Base-by-base conservation (phyloP, 1,140 invertebrate genomes). In the Pomacea maculata region DNA sequence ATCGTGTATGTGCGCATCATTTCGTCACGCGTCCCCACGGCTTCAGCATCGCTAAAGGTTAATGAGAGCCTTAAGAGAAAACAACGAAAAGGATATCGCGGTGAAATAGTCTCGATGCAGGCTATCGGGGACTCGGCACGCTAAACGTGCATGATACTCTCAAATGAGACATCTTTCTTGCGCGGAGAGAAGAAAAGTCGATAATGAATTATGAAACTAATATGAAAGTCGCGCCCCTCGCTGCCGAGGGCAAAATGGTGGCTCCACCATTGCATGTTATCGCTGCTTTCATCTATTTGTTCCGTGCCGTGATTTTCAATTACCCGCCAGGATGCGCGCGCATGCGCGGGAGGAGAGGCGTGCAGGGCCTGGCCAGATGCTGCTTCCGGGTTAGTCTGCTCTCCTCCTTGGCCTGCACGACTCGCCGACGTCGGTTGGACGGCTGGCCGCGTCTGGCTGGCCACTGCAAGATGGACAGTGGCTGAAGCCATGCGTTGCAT, bases 191-290 rank as follows among this genome's bases (percentile, higher is more conserved):
- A 78, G 67, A 77, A 77, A 78, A 71, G 77, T 78, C 77, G 77
- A 78, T 78, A 78, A 78, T 78, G 77, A 78, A 78, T 78, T 78
- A 78, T 78, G 77, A 78, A 78, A 78, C 65, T 78, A 78, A 78
- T 78, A 78, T 65, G 65, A 78, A 70, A 70, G 77, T 78, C 77
- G 64, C 67, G 77, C 67, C 77, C 77, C 65, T 55, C 67, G 68
- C 54, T 55, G 54, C 19, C 57, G 65, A 57, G 52, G 77, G 52
- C n/a, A 9, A 34, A 9, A n/a, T 34, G 21, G 19, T 57, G 34
- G 77, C 34, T 78, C 77, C 77, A 78, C 45, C 77, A 77, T 78
- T 78, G 77, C 77, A 78, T 78, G 77, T 78, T 78, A 78, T 78
- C 77, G 77, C 45, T 71, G 64, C 77, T 78, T 78, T 78, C 77